These are phyloP conservation scores for Tachuris rubrigastra DNA, from an alignment of 2,113 vertebrate genomes.

Conservation along the genomic window DNA sequence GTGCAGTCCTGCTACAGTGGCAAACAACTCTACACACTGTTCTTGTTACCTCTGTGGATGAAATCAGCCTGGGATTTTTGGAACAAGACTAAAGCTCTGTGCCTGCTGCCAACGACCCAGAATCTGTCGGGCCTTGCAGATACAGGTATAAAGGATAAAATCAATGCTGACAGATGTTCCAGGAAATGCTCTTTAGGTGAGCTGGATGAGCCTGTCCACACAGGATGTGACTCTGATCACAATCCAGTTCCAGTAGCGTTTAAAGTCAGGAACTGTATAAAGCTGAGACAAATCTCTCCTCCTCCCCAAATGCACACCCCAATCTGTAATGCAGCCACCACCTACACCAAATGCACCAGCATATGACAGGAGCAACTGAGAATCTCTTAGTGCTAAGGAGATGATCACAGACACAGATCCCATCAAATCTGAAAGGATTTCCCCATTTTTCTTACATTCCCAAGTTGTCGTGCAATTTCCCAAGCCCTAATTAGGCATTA, in stretches of 20 bases:
- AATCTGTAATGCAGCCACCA: not conserved
- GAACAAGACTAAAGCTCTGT: not conserved
- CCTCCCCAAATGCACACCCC: not conserved
- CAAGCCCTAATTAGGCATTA: not conserved
- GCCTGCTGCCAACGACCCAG: not conserved
- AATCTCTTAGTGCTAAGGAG: not conserved
- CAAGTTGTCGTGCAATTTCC: not conserved
- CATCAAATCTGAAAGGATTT: not conserved
- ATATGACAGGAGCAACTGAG: not conserved
- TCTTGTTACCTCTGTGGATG: not conserved
- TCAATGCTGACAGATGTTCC: not conserved
- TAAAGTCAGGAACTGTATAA: not conserved
- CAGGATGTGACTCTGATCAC: not conserved
- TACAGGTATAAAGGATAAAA: not conserved
- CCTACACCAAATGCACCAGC: not conserved
- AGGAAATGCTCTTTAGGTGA: not conserved
- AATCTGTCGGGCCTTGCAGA: not conserved
- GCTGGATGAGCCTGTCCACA: not conserved
- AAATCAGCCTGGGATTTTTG: not conserved
- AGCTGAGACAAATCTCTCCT: not conserved
- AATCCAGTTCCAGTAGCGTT: not conserved
- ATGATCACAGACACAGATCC: accelerated
- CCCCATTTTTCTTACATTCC: not conserved
- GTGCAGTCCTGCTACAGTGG: not conserved
- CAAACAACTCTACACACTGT: not conserved